Percentiles rank a stretch among this genome's conserved stretches.
phyloP scores from a whole-genome alignment of 2,888 invertebrate genomes.

The Bombylius major region DNA sequence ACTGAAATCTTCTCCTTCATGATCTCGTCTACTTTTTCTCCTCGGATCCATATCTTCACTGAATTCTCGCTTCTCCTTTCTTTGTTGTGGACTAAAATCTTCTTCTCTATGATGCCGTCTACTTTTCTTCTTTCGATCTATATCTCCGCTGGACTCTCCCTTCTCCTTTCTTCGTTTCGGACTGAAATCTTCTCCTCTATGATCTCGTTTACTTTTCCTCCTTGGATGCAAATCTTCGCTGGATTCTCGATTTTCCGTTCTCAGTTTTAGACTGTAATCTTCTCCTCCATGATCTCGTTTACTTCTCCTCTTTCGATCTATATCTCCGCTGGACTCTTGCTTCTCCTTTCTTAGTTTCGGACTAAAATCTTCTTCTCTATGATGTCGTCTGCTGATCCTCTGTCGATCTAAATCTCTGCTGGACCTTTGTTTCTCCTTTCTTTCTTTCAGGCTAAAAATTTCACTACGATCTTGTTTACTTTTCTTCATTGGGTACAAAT shows the following conservation, averaged over 20 bases:
- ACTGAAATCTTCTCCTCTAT: neutral
- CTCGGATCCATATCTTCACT: neutral
- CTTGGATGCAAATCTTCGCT: no score
- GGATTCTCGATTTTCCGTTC: neutral
- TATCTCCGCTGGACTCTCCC: no score
- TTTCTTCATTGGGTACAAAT: no score
- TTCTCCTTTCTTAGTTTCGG: neutral
- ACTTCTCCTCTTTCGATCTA: no score
- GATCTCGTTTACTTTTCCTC: no score
- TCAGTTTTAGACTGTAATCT: constrained; percentile 1
- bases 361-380: neutral
- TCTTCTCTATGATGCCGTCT: no score
- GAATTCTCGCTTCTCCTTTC: neutral
- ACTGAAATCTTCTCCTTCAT: neutral
- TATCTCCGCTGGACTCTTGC: no score
- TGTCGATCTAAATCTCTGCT: no score
- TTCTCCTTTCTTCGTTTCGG: neutral
- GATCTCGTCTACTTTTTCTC: neutral
- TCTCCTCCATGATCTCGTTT: neutral
- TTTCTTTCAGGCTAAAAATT: constrained; percentile 15
- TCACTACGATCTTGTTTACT: neutral
- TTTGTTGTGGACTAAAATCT: neutral
- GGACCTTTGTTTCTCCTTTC: no score
- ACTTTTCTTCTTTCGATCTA: no score
- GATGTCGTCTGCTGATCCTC: neutral